These are phyloP conservation scores for Gonatopus flavifemur DNA, from an alignment of 1,140 invertebrate genomes.

Conservation along the genomic window DNA sequence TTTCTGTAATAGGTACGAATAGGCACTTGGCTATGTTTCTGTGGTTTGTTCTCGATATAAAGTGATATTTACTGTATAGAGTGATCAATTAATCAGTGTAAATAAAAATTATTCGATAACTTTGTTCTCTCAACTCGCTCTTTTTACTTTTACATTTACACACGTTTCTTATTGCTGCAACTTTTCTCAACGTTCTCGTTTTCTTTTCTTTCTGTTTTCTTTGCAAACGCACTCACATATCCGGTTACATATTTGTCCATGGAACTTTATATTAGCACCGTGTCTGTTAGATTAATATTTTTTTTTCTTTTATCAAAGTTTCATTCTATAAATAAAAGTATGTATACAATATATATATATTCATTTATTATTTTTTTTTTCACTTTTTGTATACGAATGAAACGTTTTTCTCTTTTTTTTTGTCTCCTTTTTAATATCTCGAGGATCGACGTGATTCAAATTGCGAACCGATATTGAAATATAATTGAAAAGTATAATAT, in stretches of 20 bases:
- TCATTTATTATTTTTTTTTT: too few relatives aligned
- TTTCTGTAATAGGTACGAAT: constrained; percentile 42
- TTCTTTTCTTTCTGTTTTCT: constrained; percentile 19
- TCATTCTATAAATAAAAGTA: neutral
- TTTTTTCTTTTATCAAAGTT: constrained; percentile 1
- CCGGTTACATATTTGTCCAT: constrained; percentile 21
- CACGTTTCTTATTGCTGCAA: constrained; percentile 16
- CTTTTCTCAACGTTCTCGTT: constrained; percentile 5
- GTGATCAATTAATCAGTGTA: constrained; percentile 5
- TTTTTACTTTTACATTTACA: constrained; percentile 21
- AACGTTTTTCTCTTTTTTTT: too few relatives aligned
- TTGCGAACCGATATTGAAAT: too few relatives aligned
- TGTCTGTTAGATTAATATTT: constrained; percentile 38
- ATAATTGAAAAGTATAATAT: too few relatives aligned
- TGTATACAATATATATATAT: too few relatives aligned
- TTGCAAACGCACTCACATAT: constrained; percentile 15
- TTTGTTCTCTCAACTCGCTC: constrained; percentile 10
- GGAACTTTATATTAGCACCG: constrained; percentile 56
- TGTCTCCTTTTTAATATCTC: too few relatives aligned
- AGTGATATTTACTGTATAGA: constrained; percentile 13
- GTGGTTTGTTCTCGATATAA: constrained; percentile 28
- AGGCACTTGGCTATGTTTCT: constrained; percentile 55
- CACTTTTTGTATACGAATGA: too few relatives aligned
- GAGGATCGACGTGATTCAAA: too few relatives aligned
- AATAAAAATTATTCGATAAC: constrained; percentile 23